Conservation (phyloP, 2,888 invertebrate species). For the Altica lythri region DNA sequence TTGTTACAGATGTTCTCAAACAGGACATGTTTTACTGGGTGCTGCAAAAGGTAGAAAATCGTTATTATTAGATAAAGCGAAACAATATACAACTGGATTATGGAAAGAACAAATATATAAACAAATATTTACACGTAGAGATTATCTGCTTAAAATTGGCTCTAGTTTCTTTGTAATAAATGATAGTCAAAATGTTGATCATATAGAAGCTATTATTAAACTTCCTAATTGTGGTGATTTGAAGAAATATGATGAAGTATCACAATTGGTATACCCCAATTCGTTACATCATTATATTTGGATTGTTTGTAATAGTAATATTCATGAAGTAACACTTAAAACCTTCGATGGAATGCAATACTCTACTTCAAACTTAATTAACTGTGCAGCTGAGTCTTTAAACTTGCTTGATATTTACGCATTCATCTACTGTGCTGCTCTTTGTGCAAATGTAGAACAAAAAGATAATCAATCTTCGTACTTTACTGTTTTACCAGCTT, state of each 20-base stretch:
- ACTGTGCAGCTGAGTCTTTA: slow-evolving; percentile 76
- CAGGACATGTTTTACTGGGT: slow-evolving; percentile 73
- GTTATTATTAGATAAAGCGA: slow-evolving; percentile 62
- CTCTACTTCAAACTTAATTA: slow-evolving; percentile 64
- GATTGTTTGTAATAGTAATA: slow-evolving; percentile 68
- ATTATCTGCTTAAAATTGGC: slow-evolving; percentile 65
- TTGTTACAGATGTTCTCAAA: slow-evolving; percentile 74
- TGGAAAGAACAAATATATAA: slow-evolving; percentile 75
- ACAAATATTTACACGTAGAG: slow-evolving; percentile 67
- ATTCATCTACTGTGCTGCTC: slow-evolving; percentile 73
- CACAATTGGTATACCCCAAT: slow-evolving; percentile 71
- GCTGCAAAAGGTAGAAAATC: slow-evolving; percentile 65
- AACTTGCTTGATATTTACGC: slow-evolving; percentile 81
- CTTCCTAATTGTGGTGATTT: slow-evolving; percentile 70
- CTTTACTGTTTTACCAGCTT: slow-evolving; percentile 67
- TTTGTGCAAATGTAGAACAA: slow-evolving; percentile 64
- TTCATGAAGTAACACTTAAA: slow-evolving; percentile 63
- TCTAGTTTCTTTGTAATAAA: slow-evolving; percentile 69
- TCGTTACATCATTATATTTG: slow-evolving; percentile 84
- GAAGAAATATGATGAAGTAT: slow-evolving; percentile 69
- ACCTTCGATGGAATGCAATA: slow-evolving; percentile 71
- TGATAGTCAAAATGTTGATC: slow-evolving; percentile 60
- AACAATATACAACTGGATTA: slow-evolving; percentile 65
- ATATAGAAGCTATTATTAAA: slow-evolving; percentile 63
- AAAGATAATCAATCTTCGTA: slow-evolving; percentile 61